Percentiles rank a stretch among this genome's conserved stretches.
Evolutionary conservation across 35 echinoderm and acorn worm genomes (phyloP).

Genomic region (Apostichopus parvimensis): DNA sequence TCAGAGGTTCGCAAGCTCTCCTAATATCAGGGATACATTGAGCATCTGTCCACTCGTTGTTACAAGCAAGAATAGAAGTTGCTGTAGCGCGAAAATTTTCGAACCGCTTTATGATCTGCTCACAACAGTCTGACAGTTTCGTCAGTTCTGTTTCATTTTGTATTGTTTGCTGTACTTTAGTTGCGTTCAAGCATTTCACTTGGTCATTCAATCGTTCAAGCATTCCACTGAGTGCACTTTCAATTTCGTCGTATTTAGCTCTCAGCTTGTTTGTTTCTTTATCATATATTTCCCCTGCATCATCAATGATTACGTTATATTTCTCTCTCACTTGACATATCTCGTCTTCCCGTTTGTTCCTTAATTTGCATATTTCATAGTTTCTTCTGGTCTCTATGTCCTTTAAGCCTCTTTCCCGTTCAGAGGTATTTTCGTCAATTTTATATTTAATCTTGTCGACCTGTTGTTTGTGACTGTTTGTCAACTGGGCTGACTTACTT

Average conservation of each 20-base stretch:
- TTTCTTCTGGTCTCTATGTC: not conserved
- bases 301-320: not conserved
- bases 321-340: not conserved
- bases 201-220: not conserved
- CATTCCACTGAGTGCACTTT: not conserved
- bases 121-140: not conserved
- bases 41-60: conserved; percentile 28
- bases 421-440: not conserved
- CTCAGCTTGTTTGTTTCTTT: not conserved
- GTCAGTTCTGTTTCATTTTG: not conserved
- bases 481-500: not conserved
- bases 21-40: conserved; percentile 28
- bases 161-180: not conserved
- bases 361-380: not conserved
- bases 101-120: not conserved
- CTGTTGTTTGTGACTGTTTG: not conserved
- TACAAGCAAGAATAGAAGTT: not conserved
- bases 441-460: not conserved
- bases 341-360: not conserved
- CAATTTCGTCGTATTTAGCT: not conserved
- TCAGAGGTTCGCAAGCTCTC: conserved; percentile 6
- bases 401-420: not conserved
- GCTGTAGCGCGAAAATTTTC: not conserved
- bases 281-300: not conserved
- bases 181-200: not conserved